A percentile compares a stretch with the other conserved stretches of the same genome.
Evolutionary conservation across 37 sponge, comb jelly and placozoan genomes (phyloP).

Genomic region (Agelas oroides): DNA sequence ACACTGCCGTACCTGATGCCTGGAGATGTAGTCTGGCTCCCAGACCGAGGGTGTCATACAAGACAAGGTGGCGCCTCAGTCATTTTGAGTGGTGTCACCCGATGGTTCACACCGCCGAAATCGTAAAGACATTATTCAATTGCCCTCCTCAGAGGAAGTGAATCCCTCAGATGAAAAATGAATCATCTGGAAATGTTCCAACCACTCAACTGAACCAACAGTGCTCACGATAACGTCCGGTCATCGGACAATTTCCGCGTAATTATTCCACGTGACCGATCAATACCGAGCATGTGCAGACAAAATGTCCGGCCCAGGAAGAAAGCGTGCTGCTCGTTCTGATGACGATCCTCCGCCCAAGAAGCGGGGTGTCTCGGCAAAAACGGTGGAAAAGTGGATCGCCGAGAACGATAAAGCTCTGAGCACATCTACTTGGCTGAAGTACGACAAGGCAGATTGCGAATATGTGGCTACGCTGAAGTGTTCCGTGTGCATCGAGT

Average conservation of each 20-base stretch:
- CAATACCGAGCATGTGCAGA: too few species aligned
- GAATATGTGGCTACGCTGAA: conserved; percentile 22
- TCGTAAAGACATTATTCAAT: not conserved
- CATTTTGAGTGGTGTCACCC: not conserved
- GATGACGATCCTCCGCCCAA: not conserved
- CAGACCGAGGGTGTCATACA: too few species aligned
- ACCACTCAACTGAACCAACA: too few species aligned
- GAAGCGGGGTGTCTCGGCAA: conserved; percentile 14
- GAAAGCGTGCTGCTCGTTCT: too few species aligned
- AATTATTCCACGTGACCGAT: too few species aligned
- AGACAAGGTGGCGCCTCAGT: too few species aligned
- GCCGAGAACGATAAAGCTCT: conserved; percentile 26
- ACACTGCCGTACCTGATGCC: not conserved
- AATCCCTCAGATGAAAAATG: too few species aligned
- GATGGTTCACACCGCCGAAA: not conserved
- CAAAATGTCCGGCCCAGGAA: too few species aligned
- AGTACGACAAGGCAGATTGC: conserved; percentile 23
- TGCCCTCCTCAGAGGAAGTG: too few species aligned
- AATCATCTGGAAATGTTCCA: too few species aligned
- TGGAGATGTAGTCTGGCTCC: not conserved
- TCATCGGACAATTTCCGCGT: too few species aligned
- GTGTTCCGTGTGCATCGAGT: conserved; percentile 33
- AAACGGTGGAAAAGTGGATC: conserved; percentile 50
- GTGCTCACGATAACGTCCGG: too few species aligned
- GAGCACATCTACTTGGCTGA: conserved; percentile 52